Conservation (phyloP, 1,140 invertebrate genomes). For the Trichogramma pretiosum region DNA sequence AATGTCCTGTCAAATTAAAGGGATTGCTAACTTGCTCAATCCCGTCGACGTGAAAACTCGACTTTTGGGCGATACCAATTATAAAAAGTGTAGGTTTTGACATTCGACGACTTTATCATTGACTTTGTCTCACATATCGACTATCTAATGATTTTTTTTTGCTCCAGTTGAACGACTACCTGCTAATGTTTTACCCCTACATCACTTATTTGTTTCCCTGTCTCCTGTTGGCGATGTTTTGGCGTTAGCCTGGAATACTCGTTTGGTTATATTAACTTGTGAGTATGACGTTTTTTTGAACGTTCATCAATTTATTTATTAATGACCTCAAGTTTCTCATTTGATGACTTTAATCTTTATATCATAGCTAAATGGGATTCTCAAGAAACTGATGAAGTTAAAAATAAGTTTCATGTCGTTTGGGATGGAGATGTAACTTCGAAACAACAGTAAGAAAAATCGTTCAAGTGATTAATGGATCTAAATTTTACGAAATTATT, state of each 20-base stretch:
- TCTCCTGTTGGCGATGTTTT: constrained; percentile 38
- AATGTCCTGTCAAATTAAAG: constrained; percentile 64
- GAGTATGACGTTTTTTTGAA: constrained; percentile 19
- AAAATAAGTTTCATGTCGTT: constrained; percentile 43
- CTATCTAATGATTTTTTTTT: constrained; percentile 37
- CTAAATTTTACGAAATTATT: constrained; percentile 12
- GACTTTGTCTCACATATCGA: background rate
- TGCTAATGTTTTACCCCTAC: constrained; percentile 35
- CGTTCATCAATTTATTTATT: constrained; percentile 2
- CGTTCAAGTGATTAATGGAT: background rate
- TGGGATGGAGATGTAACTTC: constrained; percentile 40
- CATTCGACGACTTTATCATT: constrained; percentile 9
- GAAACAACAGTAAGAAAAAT: constrained; percentile 36
- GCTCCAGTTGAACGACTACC: constrained; percentile 31
- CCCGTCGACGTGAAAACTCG: constrained; percentile 45
- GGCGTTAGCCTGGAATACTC: constrained; percentile 35
- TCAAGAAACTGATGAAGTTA: constrained; percentile 40
- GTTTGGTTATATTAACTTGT: constrained; percentile 41
- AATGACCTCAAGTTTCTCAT: constrained; percentile 20
- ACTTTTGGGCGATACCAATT: constrained; percentile 17
- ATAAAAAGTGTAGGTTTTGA: constrained; percentile 27
- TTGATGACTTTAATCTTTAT: too few species aligned
- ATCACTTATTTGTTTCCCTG: constrained; percentile 35
- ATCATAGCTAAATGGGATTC: constrained; percentile 50
- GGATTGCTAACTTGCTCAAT: constrained; percentile 56